Percentiles rank a stretch among this genome's conserved stretches.
phyloP scores from a whole-genome alignment of 2,113 vertebrate species.

The Perognathus longimembris region DNA sequence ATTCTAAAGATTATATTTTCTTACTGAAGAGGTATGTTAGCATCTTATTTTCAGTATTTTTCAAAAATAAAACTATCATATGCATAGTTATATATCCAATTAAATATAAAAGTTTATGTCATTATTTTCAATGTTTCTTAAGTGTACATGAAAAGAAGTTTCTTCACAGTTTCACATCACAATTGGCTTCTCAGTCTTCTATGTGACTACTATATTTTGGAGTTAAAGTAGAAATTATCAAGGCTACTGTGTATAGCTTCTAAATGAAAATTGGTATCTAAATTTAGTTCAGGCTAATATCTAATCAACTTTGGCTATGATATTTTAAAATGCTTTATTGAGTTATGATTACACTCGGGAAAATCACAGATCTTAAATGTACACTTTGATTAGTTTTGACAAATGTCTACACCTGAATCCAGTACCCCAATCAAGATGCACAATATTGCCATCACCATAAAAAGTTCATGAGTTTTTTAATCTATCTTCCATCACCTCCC shows the following conservation, averaged over 20 bases:
- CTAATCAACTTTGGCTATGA: slow-evolving; percentile 49
- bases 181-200: not conserved
- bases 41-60: slow-evolving; percentile 21
- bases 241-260: slow-evolving; percentile 11
- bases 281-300: slow-evolving; percentile 61
- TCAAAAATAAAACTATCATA: not conserved
- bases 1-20: not conserved
- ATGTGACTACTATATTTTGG: not conserved
- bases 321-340: slow-evolving; percentile 24
- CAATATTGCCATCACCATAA: not conserved
- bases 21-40: not conserved
- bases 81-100: too few relatives aligned
- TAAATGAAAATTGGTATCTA: slow-evolving; percentile 63
- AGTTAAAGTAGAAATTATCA: slow-evolving; percentile 29
- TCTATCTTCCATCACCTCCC: not conserved
- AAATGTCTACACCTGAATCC: slow-evolving; percentile 48
- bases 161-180: not conserved
- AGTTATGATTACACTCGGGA: slow-evolving; percentile 49
- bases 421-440: slow-evolving; percentile 41
- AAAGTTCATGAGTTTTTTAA: not conserved
- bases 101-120: not conserved
- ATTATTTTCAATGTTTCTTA: slow-evolving; percentile 9
- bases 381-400: slow-evolving; percentile 63
- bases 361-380: slow-evolving; percentile 30
- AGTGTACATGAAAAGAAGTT: not conserved